These are phyloP conservation scores for Melanotaenia trifasciata DNA, from an alignment of 2,797 vertebrate species.

Conservation along the genomic window DNA sequence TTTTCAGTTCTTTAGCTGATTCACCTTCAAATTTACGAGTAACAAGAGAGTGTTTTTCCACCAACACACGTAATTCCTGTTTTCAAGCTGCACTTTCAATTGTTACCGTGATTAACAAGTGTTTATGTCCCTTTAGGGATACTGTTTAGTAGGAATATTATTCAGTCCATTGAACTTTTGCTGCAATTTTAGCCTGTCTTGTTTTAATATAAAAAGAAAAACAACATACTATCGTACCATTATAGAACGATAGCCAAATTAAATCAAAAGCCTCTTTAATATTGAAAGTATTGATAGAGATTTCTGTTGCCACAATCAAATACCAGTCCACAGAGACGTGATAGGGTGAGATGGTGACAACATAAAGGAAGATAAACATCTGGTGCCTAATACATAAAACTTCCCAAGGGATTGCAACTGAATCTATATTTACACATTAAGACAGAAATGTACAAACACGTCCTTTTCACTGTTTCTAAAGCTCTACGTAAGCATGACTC, in stretches of 20 bases:
- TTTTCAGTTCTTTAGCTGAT: conserved; percentile 10
- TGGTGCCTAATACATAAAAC: neutral
- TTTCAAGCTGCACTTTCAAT: neutral
- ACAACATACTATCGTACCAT: too few relatives aligned
- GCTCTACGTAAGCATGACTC: neutral
- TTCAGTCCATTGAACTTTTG: too few relatives aligned
- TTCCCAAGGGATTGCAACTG: neutral
- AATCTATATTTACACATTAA: neutral
- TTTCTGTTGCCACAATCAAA: too few relatives aligned
- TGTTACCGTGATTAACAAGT: neutral
- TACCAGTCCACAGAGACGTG: too few relatives aligned
- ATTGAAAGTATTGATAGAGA: too few relatives aligned
- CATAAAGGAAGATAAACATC: neutral
- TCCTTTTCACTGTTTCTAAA: neutral
- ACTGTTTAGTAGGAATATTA: too few relatives aligned
- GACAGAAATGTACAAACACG: neutral
- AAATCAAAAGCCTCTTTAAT: too few relatives aligned
- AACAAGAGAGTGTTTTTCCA: neutral
- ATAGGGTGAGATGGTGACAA: neutral
- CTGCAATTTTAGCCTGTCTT: too few relatives aligned
- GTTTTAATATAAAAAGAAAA: too few relatives aligned
- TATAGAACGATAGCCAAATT: too few relatives aligned
- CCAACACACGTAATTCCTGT: neutral
- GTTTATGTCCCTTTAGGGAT: too few relatives aligned
- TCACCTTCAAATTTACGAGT: neutral